Percentiles rank a stretch among this genome's conserved stretches.
Evolutionary conservation across 2,113 vertebrate species (phyloP).

Genomic region (Cryptomyrus ogoouensis): DNA sequence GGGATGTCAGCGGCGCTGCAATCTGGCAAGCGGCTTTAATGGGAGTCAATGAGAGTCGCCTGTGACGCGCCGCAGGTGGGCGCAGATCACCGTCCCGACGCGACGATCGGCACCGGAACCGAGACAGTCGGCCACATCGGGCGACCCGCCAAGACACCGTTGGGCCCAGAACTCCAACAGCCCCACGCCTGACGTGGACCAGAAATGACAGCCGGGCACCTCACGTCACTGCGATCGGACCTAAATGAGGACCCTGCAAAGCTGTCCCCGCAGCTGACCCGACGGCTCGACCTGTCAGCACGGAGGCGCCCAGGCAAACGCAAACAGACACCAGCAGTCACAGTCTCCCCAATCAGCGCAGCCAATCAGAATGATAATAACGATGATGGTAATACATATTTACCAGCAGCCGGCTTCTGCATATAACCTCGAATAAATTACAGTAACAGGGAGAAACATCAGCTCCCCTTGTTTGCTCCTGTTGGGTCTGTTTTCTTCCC

Average conservation of each 20-base stretch:
- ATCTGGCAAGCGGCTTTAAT: slow-evolving; percentile 47
- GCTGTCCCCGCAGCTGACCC: slow-evolving; percentile 64
- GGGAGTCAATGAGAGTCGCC: slow-evolving; percentile 60
- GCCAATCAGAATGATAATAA: slow-evolving; percentile 4
- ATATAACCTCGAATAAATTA: slow-evolving; percentile 3
- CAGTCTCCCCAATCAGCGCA: not conserved
- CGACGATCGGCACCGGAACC: slow-evolving; percentile 44
- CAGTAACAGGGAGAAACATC: not conserved
- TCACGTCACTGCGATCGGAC: slow-evolving; percentile 70
- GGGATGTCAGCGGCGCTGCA: slow-evolving; percentile 47
- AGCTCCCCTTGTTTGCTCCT: not conserved
- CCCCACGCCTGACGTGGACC: slow-evolving; percentile 70
- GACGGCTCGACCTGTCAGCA: slow-evolving; percentile 60
- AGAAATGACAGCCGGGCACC: slow-evolving; percentile 72
- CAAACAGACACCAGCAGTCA: slow-evolving; percentile 6
- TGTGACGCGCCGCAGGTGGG: slow-evolving; percentile 30
- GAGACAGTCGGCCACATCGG: slow-evolving; percentile 49
- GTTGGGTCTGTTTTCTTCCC: not conserved
- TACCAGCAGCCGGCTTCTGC: not conserved
- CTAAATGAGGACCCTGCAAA: slow-evolving; percentile 67
- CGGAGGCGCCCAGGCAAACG: slow-evolving; percentile 36
- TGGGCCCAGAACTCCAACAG: slow-evolving; percentile 45
- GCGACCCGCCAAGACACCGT: slow-evolving; percentile 51
- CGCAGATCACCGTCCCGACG: slow-evolving; percentile 52
- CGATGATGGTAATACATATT: not conserved